Evolutionary conservation across 2,113 vertebrate species (phyloP).

Genomic region (Osmerus mordax): DNA sequence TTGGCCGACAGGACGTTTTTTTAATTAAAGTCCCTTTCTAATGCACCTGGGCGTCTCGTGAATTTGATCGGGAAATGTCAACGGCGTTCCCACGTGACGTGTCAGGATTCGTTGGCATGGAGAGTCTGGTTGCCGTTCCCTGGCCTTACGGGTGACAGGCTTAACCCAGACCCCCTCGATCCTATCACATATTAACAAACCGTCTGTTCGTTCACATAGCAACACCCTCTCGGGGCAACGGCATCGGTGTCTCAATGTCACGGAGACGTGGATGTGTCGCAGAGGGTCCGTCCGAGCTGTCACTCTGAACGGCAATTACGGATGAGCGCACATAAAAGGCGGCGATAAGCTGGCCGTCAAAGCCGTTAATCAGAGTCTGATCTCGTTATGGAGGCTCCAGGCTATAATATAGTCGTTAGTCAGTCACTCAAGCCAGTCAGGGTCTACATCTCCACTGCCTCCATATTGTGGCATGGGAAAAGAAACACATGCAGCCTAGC

Average conservation of each 20-base stretch:
- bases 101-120: background rate
- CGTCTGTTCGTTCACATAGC: background rate
- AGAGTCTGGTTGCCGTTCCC: too few species aligned
- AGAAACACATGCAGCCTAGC: too few species aligned
- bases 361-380: conserved; percentile 27
- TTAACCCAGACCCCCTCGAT: background rate
- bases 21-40: conserved; percentile 23
- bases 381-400: background rate
- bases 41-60: conserved; percentile 41
- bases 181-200: background rate
- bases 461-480: too few species aligned
- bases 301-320: conserved; percentile 26
- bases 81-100: background rate
- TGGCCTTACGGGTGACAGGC: too few species aligned
- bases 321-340: conserved; percentile 34
- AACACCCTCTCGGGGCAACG: background rate
- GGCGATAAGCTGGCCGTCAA: conserved; percentile 16
- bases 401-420: conserved; percentile 5
- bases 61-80: conserved; percentile 39
- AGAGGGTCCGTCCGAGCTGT: conserved; percentile 18
- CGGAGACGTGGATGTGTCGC: conserved; percentile 26
- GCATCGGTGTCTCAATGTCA: conserved; percentile 14
- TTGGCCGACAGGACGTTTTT: conserved; percentile 19
- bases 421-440: background rate
- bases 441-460: background rate